phyloP scores from a whole-genome alignment of 2,113 vertebrate species.

The Equus przewalskii region DNA sequence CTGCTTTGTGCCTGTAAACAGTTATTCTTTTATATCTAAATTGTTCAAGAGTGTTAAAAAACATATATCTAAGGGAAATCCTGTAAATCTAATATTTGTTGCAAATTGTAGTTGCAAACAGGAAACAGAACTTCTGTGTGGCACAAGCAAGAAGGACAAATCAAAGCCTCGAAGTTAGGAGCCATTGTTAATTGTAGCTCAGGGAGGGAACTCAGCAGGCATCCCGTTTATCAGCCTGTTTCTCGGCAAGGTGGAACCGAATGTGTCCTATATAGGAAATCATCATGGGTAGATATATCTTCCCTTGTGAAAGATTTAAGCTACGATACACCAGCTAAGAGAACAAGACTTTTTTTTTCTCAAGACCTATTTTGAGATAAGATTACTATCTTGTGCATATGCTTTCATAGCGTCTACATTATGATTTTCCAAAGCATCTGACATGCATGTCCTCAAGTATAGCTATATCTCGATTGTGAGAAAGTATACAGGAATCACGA shows the following conservation, averaged over 20 bases:
- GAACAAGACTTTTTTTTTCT: neutral
- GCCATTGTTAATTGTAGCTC: neutral
- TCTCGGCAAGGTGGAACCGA: neutral
- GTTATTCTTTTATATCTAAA: neutral
- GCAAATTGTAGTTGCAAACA: neutral
- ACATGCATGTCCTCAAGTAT: neutral
- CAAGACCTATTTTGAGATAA: neutral
- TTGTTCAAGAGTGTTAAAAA: neutral
- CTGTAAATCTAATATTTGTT: neutral
- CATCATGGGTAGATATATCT: neutral
- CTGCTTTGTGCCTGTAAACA: neutral
- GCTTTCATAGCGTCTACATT: neutral
- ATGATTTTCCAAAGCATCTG: neutral
- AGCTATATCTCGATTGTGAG: neutral
- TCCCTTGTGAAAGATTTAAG: conserved; percentile 36
- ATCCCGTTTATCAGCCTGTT: neutral
- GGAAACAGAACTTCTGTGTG: neutral
- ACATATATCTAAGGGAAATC: neutral
- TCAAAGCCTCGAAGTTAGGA: neutral
- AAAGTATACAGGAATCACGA: neutral
- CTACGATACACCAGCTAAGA: neutral
- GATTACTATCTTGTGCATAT: neutral
- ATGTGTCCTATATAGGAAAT: conserved; percentile 23
- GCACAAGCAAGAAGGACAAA: neutral
- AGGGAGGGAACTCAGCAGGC: neutral